Percentiles rank a stretch among this genome's conserved stretches.
phyloP scores from a whole-genome alignment of 2,113 vertebrate genomes.

The Oncorhynchus gorbuscha region DNA sequence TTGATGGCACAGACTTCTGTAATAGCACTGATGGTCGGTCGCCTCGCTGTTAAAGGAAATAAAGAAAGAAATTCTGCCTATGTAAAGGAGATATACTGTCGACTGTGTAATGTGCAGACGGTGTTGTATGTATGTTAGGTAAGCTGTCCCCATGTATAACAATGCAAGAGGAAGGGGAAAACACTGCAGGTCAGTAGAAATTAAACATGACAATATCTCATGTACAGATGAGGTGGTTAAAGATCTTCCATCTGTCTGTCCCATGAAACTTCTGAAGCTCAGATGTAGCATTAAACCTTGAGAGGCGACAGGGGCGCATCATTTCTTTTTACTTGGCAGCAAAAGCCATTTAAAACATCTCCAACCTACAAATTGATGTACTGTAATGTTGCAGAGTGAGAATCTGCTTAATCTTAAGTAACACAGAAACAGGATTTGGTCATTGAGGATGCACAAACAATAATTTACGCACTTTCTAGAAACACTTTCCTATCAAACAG shows the following conservation, averaged over 20 bases:
- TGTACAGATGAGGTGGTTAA: conserved; percentile 7
- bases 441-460: conserved; percentile 7
- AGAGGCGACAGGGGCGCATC: conserved; percentile 35
- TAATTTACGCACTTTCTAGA: not conserved
- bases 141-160: too few relatives aligned
- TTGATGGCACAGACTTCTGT: conserved; percentile 21
- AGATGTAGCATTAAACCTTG: conserved; percentile 23
- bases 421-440: conserved; percentile 8
- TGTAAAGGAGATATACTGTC: not conserved
- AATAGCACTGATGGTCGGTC: conserved; percentile 6
- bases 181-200: not conserved
- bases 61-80: conserved; percentile 21
- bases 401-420: conserved; percentile 23
- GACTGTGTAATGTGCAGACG: not conserved
- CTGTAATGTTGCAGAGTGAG: conserved; percentile 7
- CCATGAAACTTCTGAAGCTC: conserved; percentile 10
- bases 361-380: conserved; percentile 31
- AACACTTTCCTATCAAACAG: not conserved
- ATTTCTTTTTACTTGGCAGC: conserved; percentile 30
- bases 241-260: conserved; percentile 15
- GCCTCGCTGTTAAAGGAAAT: conserved; percentile 6
- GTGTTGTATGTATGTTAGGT: too few relatives aligned
- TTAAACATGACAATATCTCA: not conserved
- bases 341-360: conserved; percentile 12
- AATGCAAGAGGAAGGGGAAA: not conserved